Conservation (phyloP, 1,140 invertebrate species). For the Hyphantria cunea region DNA sequence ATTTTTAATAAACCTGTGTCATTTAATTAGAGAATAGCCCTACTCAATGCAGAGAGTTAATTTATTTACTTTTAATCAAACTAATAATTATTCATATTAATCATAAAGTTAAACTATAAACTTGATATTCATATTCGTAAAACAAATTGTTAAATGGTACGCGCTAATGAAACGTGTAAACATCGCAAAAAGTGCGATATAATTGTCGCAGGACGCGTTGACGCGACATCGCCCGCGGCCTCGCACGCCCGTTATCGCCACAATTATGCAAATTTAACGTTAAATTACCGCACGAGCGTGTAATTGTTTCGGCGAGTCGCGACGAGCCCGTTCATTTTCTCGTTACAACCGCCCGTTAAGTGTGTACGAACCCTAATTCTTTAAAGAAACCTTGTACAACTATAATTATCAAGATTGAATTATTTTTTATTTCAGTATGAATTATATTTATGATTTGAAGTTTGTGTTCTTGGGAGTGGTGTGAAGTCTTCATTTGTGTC, state of each 20-base stretch:
- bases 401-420: slow-evolving; percentile 16
- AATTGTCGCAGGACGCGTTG: slow-evolving; percentile 40
- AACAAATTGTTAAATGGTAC: slow-evolving; percentile 20
- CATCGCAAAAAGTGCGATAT: slow-evolving; percentile 32
- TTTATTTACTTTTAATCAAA: no score
- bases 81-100: no score
- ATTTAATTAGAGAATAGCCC: no score
- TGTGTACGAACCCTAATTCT: slow-evolving; percentile 22
- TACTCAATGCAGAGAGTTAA: no score
- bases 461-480: no score
- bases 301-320: slow-evolving; percentile 32
- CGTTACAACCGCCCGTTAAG: slow-evolving; percentile 39
- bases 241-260: slow-evolving; percentile 40
- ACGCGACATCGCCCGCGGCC: slow-evolving; percentile 37
- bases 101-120: no score
- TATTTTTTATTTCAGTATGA: background rate
- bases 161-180: slow-evolving; percentile 46
- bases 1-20: no score
- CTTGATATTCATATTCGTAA: background rate
- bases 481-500: no score
- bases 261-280: slow-evolving; percentile 58
- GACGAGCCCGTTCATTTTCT: slow-evolving; percentile 32
- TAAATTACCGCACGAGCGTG: slow-evolving; percentile 42
- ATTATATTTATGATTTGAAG: no score
- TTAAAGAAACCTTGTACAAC: background rate